Base-by-base conservation (phyloP, 2,797 vertebrate genomes). In the Microctenopoma steveboyesi region DNA sequence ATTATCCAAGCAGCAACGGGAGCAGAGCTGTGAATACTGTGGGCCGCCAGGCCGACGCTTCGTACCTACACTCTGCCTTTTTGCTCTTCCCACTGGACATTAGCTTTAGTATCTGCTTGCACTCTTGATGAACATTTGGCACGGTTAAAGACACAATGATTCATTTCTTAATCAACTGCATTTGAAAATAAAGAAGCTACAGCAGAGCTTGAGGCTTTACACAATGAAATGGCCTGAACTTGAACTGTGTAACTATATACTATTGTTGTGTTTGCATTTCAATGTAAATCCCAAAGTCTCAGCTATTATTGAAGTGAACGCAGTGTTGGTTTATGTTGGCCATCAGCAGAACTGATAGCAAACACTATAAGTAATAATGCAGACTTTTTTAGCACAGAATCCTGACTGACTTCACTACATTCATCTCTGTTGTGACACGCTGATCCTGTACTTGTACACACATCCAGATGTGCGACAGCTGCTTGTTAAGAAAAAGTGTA, bases 401-500 rank as follows among this genome's bases (percentile, higher is more conserved):
- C 30, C 16, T 28, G 9, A 13, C 11, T 55, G 28, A 27, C 14
- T 28, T 28, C 30, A 9, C 3, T 47, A 28, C 25, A 33, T 28
- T 46, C n/a, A 30, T 69, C 27, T 59, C 10, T 50, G 15, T 46
- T 45, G 47, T 39, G 16, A 39, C 28, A 10, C 16, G 39, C 12
- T 52, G 30, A 7, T 33, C 4, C 30, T 7, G 13, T 11, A 2
- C 16, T 39, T 59, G 18, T 2, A 45, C 30, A 68, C 7, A 18
- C n/a, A n/a, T 15, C 39, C 35, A 11, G 8, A 42, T 43, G 42
- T 64, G 45, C 10, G 13, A 25, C 49, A 56, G 47, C 54, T 57
- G 52, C 49, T 37, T 49, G 35, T 69, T 48, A 11, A 42, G 18
- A 18, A 52, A 61, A 47, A 53, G 46, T 53, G 45, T 50, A 46